phyloP scores from a whole-genome alignment of 2,888 invertebrate species.

The Pandemis heparana region DNA sequence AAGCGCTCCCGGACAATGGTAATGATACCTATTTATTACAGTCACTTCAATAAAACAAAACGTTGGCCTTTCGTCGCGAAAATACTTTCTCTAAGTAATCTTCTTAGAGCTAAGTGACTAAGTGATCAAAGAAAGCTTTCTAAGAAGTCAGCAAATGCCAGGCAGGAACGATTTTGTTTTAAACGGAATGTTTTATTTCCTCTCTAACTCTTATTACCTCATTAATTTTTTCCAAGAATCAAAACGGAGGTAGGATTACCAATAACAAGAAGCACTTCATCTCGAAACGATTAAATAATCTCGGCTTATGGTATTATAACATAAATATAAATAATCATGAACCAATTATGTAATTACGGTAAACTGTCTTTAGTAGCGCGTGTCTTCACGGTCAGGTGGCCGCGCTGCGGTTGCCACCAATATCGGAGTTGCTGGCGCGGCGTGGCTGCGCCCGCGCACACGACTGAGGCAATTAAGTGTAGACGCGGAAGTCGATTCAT shows the following conservation, averaged over 20 bases:
- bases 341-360: conserved; percentile 52
- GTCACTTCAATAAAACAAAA: conserved; percentile 28
- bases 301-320: conserved; percentile 44
- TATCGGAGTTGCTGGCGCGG: conserved; percentile 30
- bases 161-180: background rate
- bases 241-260: background rate
- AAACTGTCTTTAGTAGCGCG: conserved; percentile 56
- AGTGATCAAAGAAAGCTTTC: conserved; percentile 15
- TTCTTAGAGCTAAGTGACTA: conserved; percentile 1
- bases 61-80: conserved; percentile 9
- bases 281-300: conserved; percentile 17
- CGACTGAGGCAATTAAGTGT: conserved; percentile 65
- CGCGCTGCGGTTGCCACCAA: conserved; percentile 44
- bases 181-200: conserved; percentile 1
- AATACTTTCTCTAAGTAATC: conserved; percentile 20
- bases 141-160: background rate
- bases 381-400: conserved; percentile 60
- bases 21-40: conserved; percentile 9
- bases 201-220: background rate
- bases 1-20: conserved; percentile 9
- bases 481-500: conserved; percentile 74
- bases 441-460: conserved; percentile 41
- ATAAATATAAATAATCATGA: conserved; percentile 46
- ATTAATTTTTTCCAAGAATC: background rate
- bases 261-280: background rate